phyloP scores from a whole-genome alignment of 1,140 invertebrate genomes.

The Drosophila sulfurigaster region DNA sequence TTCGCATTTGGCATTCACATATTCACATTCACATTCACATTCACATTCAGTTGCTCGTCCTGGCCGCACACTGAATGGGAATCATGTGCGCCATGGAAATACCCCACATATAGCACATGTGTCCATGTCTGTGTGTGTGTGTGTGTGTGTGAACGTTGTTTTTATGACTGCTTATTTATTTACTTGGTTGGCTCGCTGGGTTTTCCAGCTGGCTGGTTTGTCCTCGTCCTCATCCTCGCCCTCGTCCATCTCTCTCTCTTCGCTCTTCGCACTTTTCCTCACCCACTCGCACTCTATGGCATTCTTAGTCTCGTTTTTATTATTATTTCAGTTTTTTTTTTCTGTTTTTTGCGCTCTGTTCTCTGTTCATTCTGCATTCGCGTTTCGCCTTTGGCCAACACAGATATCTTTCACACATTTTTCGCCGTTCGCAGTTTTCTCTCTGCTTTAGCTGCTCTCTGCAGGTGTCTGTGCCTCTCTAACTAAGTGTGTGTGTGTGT shows the following conservation, averaged over 20 bases:
- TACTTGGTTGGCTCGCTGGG: conserved; percentile 70
- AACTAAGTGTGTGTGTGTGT: conserved; percentile 1
- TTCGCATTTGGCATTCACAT: conserved; percentile 4
- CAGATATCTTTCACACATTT: conserved; percentile 76
- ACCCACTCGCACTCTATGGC: not conserved
- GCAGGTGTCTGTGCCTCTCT: conserved; percentile 37
- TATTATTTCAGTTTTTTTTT: too few species aligned
- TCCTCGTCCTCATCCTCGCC: conserved; percentile 28
- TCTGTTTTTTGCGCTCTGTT: not conserved
- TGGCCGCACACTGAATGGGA: conserved; percentile 53
- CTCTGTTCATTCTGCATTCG: conserved; percentile 35
- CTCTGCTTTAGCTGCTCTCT: conserved; percentile 16
- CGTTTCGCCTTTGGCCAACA: conserved; percentile 64
- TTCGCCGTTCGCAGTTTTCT: conserved; percentile 10
- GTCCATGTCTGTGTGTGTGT: conserved; percentile 22
- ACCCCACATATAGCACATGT: conserved; percentile 31
- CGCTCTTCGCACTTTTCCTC: not conserved
- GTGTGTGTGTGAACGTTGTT: conserved; percentile 51
- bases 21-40: conserved; percentile 7
- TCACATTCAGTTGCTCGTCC: conserved; percentile 1
- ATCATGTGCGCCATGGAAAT: conserved; percentile 66
- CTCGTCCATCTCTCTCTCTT: conserved; percentile 1
- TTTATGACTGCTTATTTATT: conserved; percentile 83
- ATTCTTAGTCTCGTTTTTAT: not conserved
- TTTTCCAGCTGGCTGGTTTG: conserved; percentile 73